phyloP scores from a whole-genome alignment of 2,113 vertebrate species.

The Aptenodytes forsteri region DNA sequence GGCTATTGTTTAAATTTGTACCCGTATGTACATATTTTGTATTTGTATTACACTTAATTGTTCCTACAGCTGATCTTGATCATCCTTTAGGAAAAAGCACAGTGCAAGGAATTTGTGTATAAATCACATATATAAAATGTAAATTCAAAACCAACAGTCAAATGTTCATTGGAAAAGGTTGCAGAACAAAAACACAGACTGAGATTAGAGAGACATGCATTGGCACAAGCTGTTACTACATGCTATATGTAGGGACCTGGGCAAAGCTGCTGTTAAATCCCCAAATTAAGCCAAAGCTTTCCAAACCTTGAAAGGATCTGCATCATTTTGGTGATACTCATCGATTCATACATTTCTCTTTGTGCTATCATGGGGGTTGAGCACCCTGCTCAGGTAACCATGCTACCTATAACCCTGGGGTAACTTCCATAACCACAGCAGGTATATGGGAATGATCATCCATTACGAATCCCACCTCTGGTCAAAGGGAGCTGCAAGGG shows the following conservation, averaged over 20 bases:
- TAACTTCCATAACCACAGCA: background rate
- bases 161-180: background rate
- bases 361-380: accelerated
- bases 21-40: background rate
- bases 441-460: background rate
- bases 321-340: accelerated
- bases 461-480: background rate
- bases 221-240: background rate
- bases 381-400: background rate
- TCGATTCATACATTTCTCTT: accelerated
- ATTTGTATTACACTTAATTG: accelerated
- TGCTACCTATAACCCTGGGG: background rate
- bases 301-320: background rate
- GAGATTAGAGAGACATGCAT: background rate
- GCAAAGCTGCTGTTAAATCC: background rate
- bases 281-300: background rate
- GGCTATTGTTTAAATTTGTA: background rate
- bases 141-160: background rate
- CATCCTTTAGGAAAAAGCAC: background rate
- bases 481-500: background rate
- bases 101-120: background rate
- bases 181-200: background rate
- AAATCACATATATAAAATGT: background rate
- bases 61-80: background rate
- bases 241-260: background rate